Evolutionary conservation across 1,140 invertebrate genomes (phyloP), one percentile per base, ranked within the genome.

Genomic region (Drosophila obscura): DNA sequence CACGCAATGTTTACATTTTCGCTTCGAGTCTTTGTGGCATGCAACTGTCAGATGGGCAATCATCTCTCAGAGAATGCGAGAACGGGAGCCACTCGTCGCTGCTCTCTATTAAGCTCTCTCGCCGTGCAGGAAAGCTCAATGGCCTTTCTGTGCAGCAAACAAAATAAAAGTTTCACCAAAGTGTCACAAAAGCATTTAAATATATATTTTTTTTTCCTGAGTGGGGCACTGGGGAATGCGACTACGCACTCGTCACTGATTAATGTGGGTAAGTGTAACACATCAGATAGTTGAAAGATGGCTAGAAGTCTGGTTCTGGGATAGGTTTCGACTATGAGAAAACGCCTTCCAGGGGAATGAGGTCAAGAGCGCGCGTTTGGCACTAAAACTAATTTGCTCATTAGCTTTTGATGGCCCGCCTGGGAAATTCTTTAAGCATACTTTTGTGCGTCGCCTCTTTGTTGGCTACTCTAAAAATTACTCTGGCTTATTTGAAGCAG

Each of bases 1-100:
- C 64, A 74, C 78, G 63, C 78, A 88, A 83, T 87, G 83, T 87
- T 87, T 87, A 87, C 83, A 76, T 88, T 88, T 80, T 87, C 71
- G 53, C 50, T 66, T 76, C 81, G 82, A 64, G 52, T 43, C 60
- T 80, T 77, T 64, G 60, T 53, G 51, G 55, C 45, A 41, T 46
- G 28, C 46, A 87, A 73, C 78, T 88, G 79, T 82, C 79, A 81
- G 78, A 78, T 78, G 65, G 74, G 50, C 71, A 81, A 68, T 81
- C 78, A 88, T 87, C 74, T 87, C 60, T 87, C 45, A 2, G 45
- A 43, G 52, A 31, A 35, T 11, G 48, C 49, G 56, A 57, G 49
- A 48, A 43, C 41, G 39, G n/a, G 49, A 31, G 50, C 35, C 49
- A 9, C 56, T 52, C 31, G 6, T 16, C 50, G n/a, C n/a, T 19